Percentiles rank a stretch among this genome's conserved stretches.
phyloP scores from a whole-genome alignment of 1,140 invertebrate species.

The Babylonia areolata region DNA sequence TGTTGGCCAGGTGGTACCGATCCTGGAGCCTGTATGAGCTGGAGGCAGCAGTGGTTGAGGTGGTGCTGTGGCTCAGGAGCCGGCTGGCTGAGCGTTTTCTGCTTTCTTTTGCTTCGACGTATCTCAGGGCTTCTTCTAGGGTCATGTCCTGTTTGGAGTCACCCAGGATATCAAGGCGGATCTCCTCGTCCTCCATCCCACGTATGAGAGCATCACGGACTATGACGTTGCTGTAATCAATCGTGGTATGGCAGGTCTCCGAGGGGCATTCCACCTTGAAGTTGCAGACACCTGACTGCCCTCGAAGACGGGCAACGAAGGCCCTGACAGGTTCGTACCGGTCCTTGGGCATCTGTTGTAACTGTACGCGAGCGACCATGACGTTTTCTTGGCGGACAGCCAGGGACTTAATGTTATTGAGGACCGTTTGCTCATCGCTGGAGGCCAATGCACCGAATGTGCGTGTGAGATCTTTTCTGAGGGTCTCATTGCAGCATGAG shows the following conservation, averaged over 20 bases:
- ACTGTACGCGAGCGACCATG: slow-evolving; percentile 4
- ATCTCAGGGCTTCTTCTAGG: slow-evolving; percentile 28
- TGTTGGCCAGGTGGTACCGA: background rate
- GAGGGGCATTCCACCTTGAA: slow-evolving; percentile 32
- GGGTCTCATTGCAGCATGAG: slow-evolving; percentile 49
- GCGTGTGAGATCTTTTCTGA: slow-evolving; percentile 48
- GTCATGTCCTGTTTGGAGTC: slow-evolving; percentile 30
- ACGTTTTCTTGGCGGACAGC: slow-evolving; percentile 5
- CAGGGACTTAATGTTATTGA: background rate
- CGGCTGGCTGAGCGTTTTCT: slow-evolving; percentile 35
- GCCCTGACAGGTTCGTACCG: slow-evolving; percentile 31
- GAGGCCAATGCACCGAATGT: slow-evolving; percentile 8
- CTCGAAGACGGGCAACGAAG: slow-evolving; percentile 30
- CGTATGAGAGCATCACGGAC: slow-evolving; percentile 36
- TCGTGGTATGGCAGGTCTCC: background rate
- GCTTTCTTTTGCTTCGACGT: no score
- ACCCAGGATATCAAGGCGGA: slow-evolving; percentile 38
- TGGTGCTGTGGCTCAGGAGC: background rate
- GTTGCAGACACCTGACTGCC: slow-evolving; percentile 39
- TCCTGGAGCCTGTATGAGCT: slow-evolving; percentile 13
- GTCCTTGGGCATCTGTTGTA: slow-evolving; percentile 39
- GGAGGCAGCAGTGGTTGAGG: slow-evolving; percentile 26
- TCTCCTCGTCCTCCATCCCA: slow-evolving; percentile 30
- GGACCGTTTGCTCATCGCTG: background rate
- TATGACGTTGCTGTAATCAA: slow-evolving; percentile 39